These are phyloP conservation scores for Melipona quadrifasciata DNA, from an alignment of 1,140 invertebrate genomes.

Conservation along the genomic window DNA sequence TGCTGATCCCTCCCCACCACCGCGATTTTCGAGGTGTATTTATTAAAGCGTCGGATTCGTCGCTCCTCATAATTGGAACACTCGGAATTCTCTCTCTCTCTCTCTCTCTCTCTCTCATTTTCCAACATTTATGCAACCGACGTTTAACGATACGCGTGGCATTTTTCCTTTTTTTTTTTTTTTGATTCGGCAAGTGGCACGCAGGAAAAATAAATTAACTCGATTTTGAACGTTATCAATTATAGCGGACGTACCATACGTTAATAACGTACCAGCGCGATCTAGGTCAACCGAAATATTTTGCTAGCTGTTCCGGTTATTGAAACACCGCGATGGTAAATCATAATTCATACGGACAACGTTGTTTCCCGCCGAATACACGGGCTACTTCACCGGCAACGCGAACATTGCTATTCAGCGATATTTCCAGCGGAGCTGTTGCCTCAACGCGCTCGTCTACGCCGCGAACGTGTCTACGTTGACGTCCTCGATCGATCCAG, in stretches of 20 bases:
- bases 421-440: conserved; percentile 2
- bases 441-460: neutral
- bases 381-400: neutral
- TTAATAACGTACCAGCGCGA: neutral
- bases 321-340: neutral
- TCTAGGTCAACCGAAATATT: conserved; percentile 42
- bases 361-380: neutral
- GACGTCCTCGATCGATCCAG: conserved; percentile 24
- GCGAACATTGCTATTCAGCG: neutral
- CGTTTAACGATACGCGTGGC: neutral
- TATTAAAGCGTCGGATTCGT: conserved; percentile 7
- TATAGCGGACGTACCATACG: neutral
- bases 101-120: neutral
- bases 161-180: neutral
- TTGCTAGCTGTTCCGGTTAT: conserved; percentile 32
- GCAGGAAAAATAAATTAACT: conserved; percentile 5
- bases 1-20: neutral
- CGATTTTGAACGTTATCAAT: conserved; percentile 23
- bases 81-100: neutral
- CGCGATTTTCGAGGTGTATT: neutral
- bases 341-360: conserved; percentile 15
- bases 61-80: neutral
- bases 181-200: too few species aligned
- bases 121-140: neutral
- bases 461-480: neutral